phyloP scores from a whole-genome alignment of 2,888 invertebrate genomes.

The Nebria salina region DNA sequence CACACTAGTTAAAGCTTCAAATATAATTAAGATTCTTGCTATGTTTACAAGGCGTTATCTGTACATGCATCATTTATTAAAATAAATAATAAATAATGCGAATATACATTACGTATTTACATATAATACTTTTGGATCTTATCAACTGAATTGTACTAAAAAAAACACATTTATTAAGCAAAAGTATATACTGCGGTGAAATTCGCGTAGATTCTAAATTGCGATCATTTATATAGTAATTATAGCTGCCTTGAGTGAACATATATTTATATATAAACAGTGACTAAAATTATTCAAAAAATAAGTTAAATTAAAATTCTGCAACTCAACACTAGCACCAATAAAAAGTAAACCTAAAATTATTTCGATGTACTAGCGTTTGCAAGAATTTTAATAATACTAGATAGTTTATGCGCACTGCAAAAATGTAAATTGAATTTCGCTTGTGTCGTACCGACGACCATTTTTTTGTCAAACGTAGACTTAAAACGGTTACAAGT shows the following conservation, averaged over 20 bases:
- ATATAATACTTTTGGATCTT: conserved; percentile 32
- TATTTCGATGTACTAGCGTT: not conserved
- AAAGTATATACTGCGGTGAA: not conserved
- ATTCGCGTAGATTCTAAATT: not conserved
- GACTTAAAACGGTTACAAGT: not conserved
- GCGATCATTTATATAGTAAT: not conserved
- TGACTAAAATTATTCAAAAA: not conserved
- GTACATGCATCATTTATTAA: conserved; percentile 42
- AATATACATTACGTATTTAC: conserved; percentile 41
- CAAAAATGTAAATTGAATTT: not conserved
- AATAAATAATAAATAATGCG: conserved; percentile 34
- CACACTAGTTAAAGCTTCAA: conserved; percentile 33
- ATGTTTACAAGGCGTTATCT: conserved; percentile 37
- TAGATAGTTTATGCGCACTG: not conserved
- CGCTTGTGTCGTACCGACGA: not conserved
- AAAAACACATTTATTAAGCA: conserved; percentile 5
- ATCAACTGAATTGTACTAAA: conserved; percentile 29
- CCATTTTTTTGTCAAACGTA: not conserved
- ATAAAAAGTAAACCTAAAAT: not conserved
- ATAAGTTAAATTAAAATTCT: not conserved
- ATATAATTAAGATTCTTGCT: conserved; percentile 10
- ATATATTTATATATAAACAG: not conserved
- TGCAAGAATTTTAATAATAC: not conserved
- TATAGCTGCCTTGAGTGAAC: conserved; percentile 5
- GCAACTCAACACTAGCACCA: not conserved